These are phyloP conservation scores for Prunella himalayana DNA, from an alignment of 2,113 vertebrate species.

Conservation along the genomic window DNA sequence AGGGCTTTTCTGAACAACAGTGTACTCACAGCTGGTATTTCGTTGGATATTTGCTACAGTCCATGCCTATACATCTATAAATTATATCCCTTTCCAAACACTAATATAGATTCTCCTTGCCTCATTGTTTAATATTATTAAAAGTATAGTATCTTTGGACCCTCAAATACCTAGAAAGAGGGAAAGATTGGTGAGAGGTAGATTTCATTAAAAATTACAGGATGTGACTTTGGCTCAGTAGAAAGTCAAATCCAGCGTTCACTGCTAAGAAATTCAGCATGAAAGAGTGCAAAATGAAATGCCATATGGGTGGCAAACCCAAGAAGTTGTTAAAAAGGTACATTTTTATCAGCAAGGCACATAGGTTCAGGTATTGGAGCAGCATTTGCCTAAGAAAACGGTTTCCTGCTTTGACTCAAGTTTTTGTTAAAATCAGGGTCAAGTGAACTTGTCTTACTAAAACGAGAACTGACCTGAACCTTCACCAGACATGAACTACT, in stretches of 20 bases:
- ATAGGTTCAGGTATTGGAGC: not conserved
- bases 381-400: not conserved
- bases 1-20: accelerated
- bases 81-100: not conserved
- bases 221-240: not conserved
- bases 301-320: not conserved
- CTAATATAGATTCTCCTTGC: not conserved
- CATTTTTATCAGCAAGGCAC: not conserved
- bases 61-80: not conserved
- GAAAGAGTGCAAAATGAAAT: not conserved
- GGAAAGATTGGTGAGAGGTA: not conserved
- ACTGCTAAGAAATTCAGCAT: not conserved
- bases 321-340: not conserved
- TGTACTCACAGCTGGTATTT: not conserved
- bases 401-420: not conserved
- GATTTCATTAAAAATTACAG: not conserved
- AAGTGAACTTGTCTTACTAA: not conserved
- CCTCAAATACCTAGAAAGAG: not conserved
- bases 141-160: not conserved
- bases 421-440: not conserved
- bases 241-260: not conserved
- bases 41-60: not conserved
- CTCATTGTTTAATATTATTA: not conserved
- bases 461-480: conserved; percentile 41
- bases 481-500: conserved; percentile 32